These are phyloP conservation scores for Lepeophtheirus nordmannii DNA, from an alignment of 2,888 invertebrate genomes.

Conservation along the genomic window DNA sequence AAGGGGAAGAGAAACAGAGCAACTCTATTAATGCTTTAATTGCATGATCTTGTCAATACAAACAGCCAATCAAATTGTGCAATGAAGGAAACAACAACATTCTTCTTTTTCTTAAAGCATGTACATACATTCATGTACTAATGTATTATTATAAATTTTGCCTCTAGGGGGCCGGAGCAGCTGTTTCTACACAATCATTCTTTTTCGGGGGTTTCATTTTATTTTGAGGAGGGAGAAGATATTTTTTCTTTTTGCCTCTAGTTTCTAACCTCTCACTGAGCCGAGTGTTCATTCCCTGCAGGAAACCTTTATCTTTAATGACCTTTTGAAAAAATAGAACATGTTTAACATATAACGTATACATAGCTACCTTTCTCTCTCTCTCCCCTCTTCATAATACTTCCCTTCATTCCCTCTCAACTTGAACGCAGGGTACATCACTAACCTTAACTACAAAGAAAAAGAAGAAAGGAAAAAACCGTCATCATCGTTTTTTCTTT, in stretches of 20 bases:
- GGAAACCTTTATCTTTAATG: no score
- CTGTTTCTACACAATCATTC: neutral
- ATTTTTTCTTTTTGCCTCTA: neutral
- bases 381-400: neutral
- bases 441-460: neutral
- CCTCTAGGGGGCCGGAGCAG: slow-evolving; percentile 6
- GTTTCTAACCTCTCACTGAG: neutral
- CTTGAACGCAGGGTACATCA: neutral
- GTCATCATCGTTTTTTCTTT: neutral
- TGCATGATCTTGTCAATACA: no score
- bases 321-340: neutral
- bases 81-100: no score
- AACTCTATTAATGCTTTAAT: no score
- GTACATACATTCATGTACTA: no score
- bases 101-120: no score
- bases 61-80: no score
- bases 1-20: no score
- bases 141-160: neutral
- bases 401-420: neutral
- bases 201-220: neutral
- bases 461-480: slow-evolving; percentile 1
- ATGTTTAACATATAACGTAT: neutral
- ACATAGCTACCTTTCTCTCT: neutral
- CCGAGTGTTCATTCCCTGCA: neutral
- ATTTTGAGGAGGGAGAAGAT: neutral